Evolutionary conservation across 2,888 invertebrate species (phyloP).

Genomic region (Eilema griseolum): DNA sequence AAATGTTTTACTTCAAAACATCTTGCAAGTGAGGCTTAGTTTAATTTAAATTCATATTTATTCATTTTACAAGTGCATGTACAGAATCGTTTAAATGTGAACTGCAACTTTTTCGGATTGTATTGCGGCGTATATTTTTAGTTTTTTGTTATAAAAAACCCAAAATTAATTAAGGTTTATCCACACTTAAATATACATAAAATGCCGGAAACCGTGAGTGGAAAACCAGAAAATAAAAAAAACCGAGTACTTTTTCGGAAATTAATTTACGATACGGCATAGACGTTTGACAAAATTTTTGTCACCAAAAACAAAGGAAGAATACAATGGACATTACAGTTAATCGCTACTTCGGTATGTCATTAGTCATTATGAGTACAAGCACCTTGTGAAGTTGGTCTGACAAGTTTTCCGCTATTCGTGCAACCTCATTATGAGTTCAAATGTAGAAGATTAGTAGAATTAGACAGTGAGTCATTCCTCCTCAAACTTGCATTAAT

Average conservation of each 20-base stretch:
- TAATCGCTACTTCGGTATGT: background rate
- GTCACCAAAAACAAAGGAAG: background rate
- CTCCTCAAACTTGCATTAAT: too few species aligned
- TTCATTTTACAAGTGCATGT: background rate
- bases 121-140: too few species aligned
- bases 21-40: background rate
- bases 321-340: background rate
- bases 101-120: too few species aligned
- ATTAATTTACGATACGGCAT: background rate
- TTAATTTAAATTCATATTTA: background rate
- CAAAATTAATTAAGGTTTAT: too few species aligned
- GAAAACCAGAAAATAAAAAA: background rate
- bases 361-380: background rate
- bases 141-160: background rate
- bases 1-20: background rate
- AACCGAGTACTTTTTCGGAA: background rate
- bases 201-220: background rate
- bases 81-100: too few species aligned
- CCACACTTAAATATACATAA: too few species aligned
- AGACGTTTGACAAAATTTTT: background rate
- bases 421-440: background rate
- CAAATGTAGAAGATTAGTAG: background rate
- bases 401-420: background rate
- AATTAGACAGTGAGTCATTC: background rate
- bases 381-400: background rate